Evolutionary conservation across 2,797 vertebrate genomes (phyloP).

Genomic region (Geotrypetes seraphini): DNA sequence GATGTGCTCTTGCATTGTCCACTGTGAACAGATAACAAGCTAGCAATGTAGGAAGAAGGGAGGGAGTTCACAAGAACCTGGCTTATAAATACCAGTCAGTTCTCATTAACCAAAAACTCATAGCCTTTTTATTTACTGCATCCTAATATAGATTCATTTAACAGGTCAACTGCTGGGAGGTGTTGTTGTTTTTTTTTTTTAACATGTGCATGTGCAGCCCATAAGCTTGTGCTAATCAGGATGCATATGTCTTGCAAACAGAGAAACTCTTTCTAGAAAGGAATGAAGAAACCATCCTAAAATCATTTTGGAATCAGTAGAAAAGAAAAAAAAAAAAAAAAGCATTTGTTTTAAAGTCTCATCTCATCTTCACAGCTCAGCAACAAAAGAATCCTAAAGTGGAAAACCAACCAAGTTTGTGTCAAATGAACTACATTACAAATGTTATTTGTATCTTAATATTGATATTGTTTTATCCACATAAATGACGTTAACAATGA

Average conservation of each 20-base stretch:
- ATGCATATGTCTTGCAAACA: conserved; percentile 22
- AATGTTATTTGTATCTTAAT: conserved; percentile 2
- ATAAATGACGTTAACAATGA: too few species aligned
- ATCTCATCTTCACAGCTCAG: conserved; percentile 29
- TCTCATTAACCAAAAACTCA: conserved; percentile 42
- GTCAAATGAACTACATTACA: neutral
- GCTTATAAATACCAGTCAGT: conserved; percentile 47
- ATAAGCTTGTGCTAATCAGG: conserved; percentile 21
- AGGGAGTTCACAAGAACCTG: conserved; percentile 26
- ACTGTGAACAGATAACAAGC: conserved; percentile 51
- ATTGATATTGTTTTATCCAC: conserved; percentile 13
- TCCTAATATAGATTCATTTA: conserved; percentile 36
- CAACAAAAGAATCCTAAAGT: conserved; percentile 18
- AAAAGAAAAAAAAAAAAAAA: neutral
- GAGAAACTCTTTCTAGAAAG: conserved; percentile 28
- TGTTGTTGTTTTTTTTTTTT: conserved; percentile 12
- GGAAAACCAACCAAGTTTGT: neutral
- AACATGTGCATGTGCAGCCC: conserved; percentile 22
- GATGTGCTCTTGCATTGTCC: conserved; percentile 55
- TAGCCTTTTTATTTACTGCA: conserved; percentile 40
- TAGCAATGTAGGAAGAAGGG: conserved; percentile 20
- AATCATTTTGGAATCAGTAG: conserved; percentile 28
- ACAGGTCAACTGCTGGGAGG: conserved; percentile 38
- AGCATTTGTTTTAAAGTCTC: conserved; percentile 15
- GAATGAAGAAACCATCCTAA: conserved; percentile 21